Evolutionary conservation across 2,113 vertebrate genomes (phyloP), one percentile per base, ranked within the genome.

Genomic region (Heterotis niloticus): DNA sequence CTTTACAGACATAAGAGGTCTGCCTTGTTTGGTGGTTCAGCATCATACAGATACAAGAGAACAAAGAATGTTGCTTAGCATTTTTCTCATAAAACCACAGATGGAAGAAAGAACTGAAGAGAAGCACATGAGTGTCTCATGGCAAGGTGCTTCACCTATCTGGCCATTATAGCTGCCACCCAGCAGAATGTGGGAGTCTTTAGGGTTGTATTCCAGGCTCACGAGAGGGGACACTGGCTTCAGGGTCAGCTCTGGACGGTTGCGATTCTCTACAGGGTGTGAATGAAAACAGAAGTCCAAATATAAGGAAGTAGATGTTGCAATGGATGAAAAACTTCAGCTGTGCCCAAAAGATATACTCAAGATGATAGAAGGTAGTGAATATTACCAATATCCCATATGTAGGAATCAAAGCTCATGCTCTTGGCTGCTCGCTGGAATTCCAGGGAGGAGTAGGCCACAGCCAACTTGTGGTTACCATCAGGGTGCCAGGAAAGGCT

Each of bases 91-190:
- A 70, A 52, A n/a, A n/a, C 7, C 34, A 44, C 34, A 44, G 34
- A 44, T 44, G 34, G 34, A 44, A 44, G 34, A 7, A 44, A 44
- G 34, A 44, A 44, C 34, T 44, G 7, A 44, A 44, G 7, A 44
- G 34, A 44, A 44, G 34, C 34, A 44, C 3, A 44, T 44, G 34
- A 44, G 34, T 7, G 7, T 44, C 34, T 3, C 65, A 7, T 23
- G 9, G 17, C 4, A 20, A 18, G 20, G 1, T 1, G 23, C 28
- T 94, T 88, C 85, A 99, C 98, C 93, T 1, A 98, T 95, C 87
- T 98, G 96, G 64, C 97, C 98, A 0, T 94, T 98, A 93, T 98
- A 98, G 89, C 95, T 92, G 66, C 97, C 97, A 20, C 96, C 96
- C 29, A 95, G 76, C 74, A 99, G 85, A 52, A 95, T 84, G 60